Evolutionary conservation across 2,113 vertebrate species (phyloP).

Genomic region (Micronisus gabar): DNA sequence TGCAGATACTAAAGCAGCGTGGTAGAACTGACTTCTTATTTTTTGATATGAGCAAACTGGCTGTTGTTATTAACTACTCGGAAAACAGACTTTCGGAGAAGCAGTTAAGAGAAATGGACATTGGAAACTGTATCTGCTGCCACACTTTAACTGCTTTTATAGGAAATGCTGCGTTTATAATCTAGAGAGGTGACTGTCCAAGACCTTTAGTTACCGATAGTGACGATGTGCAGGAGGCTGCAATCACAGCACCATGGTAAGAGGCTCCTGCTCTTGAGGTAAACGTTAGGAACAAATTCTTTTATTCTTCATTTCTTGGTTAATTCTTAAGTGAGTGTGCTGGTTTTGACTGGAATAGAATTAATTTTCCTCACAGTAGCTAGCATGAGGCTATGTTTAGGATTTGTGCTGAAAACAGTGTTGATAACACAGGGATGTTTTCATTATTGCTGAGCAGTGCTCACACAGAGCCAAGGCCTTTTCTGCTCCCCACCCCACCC

Average conservation of each 20-base stretch:
- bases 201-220: neutral
- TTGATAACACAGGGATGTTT: no score
- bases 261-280: neutral
- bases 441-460: no score
- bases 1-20: neutral
- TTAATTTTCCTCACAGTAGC: no score
- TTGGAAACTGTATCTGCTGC: neutral
- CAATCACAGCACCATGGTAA: neutral
- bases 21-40: neutral
- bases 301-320: neutral
- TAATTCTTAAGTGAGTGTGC: neutral
- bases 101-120: neutral
- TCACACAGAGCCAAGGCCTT: no score
- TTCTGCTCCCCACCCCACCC: no score
- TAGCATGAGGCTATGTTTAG: no score
- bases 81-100: neutral
- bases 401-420: no score
- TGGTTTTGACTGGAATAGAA: no score
- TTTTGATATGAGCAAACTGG: neutral
- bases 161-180: neutral
- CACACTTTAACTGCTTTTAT: neutral
- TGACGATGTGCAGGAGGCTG: neutral
- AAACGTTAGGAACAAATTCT: neutral
- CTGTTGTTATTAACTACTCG: neutral
- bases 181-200: neutral